phyloP scores from a whole-genome alignment of 37 sponge, comb jelly and placozoan genomes.

The Crambe crambe region DNA sequence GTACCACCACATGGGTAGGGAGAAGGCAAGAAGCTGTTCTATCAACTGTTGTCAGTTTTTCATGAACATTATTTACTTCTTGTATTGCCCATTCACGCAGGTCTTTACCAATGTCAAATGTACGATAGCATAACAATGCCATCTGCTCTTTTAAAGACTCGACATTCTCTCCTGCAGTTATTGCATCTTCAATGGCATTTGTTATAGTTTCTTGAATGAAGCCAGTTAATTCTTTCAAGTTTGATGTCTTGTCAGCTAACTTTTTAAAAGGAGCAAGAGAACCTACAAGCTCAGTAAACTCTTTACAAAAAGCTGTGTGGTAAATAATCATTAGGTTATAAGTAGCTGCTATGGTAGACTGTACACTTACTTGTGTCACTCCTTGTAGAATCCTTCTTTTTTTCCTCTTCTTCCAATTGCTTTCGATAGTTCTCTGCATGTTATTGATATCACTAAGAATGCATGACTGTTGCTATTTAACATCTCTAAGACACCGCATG shows the following conservation, averaged over 20 bases:
- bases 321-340: background rate
- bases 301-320: background rate
- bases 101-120: background rate
- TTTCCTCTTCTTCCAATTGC: background rate
- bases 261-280: background rate
- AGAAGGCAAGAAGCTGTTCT: background rate
- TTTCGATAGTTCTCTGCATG: no score
- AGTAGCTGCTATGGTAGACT: background rate
- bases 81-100: slow-evolving; percentile 17
- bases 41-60: background rate
- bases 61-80: background rate
- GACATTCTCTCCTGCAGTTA: background rate
- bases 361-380: background rate
- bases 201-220: slow-evolving; percentile 12
- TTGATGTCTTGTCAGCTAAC: background rate
- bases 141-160: slow-evolving; percentile 3
- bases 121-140: background rate
- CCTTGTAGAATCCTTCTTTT: background rate
- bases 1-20: background rate
- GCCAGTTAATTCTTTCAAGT: background rate
- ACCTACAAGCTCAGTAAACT: background rate
- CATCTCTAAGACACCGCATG: no score
- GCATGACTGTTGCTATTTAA: no score
- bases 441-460: no score
- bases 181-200: slow-evolving; percentile 1